phyloP scores from a whole-genome alignment of 2,888 invertebrate species.

The Epinotia brunnichana region DNA sequence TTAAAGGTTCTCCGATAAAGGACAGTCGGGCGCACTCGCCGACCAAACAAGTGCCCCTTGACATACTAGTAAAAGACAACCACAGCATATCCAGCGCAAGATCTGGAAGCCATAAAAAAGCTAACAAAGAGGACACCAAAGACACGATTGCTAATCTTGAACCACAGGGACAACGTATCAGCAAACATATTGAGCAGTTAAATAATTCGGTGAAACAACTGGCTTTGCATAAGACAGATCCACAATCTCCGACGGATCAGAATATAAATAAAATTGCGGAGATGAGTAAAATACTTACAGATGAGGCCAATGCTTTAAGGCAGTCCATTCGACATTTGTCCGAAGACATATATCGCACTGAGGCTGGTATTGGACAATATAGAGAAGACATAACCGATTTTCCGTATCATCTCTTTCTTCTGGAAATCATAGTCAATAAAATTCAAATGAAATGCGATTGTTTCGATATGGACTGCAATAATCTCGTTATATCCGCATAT shows the following conservation, averaged over 20 bases:
- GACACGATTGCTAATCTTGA: slow-evolving; percentile 55
- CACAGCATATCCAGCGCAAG: background rate
- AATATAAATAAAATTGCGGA: slow-evolving; percentile 73
- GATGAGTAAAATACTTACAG: slow-evolving; percentile 73
- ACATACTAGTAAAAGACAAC: slow-evolving; percentile 5
- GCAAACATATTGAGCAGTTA: slow-evolving; percentile 61
- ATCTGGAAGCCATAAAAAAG: slow-evolving; percentile 1
- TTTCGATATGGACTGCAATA: slow-evolving; percentile 74
- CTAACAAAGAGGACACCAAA: slow-evolving; percentile 48
- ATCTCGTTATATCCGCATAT: slow-evolving; percentile 71
- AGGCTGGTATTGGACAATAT: slow-evolving; percentile 57
- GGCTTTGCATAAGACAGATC: slow-evolving; percentile 52
- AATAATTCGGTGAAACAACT: slow-evolving; percentile 59
- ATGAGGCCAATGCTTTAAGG: slow-evolving; percentile 73
- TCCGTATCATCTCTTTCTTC: slow-evolving; percentile 76
- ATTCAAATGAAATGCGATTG: slow-evolving; percentile 81
- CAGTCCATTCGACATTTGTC: slow-evolving; percentile 71
- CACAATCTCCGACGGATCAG: slow-evolving; percentile 54
- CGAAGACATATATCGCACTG: slow-evolving; percentile 67
- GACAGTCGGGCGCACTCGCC: slow-evolving; percentile 17
- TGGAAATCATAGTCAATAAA: slow-evolving; percentile 77
- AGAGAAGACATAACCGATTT: slow-evolving; percentile 64
- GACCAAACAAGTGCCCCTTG: slow-evolving; percentile 7
- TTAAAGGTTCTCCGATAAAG: slow-evolving; percentile 12
- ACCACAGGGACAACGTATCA: slow-evolving; percentile 58